Percentiles rank a stretch among this genome's conserved stretches.
These are phyloP conservation scores for Tamandua tetradactyla DNA, from an alignment of 2,797 vertebrate species.

Conservation along the genomic window DNA sequence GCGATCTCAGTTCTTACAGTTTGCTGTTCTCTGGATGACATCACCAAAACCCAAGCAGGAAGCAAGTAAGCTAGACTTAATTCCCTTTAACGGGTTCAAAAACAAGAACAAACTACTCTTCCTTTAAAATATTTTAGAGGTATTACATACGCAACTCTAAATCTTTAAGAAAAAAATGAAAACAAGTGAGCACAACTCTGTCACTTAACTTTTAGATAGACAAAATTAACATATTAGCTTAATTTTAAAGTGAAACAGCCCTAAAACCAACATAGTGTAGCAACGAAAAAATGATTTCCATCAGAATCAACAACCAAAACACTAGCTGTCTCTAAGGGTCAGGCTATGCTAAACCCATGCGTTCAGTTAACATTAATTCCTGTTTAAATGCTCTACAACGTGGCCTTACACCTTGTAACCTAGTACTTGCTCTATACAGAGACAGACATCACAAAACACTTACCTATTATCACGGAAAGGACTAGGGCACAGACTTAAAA, in stretches of 20 bases:
- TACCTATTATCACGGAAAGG: constrained; percentile 34
- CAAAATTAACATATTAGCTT: background rate
- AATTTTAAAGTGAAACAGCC: constrained; percentile 14
- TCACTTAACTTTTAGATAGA: constrained; percentile 44
- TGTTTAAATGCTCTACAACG: background rate
- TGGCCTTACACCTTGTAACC: background rate
- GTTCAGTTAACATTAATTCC: constrained; percentile 1
- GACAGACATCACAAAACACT: constrained; percentile 46
- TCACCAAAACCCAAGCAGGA: background rate
- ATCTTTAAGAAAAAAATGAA: background rate
- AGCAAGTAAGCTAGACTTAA: background rate
- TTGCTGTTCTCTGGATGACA: background rate
- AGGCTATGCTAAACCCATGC: background rate
- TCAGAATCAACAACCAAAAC: constrained; percentile 18
- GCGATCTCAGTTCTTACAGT: background rate
- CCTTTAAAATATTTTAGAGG: constrained; percentile 29
- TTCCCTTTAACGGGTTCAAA: constrained; percentile 18
- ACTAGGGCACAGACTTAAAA: constrained; percentile 45
- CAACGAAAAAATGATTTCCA: background rate
- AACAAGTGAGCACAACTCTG: background rate
- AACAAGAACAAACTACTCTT: background rate
- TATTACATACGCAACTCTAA: constrained; percentile 23
- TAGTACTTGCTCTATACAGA: background rate
- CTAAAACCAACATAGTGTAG: background rate
- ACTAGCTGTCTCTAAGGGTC: background rate